Percentiles rank a stretch among this genome's conserved stretches.
These are phyloP conservation scores for Phocides pigmalion DNA, from an alignment of 1,140 invertebrate genomes.

Conservation along the genomic window DNA sequence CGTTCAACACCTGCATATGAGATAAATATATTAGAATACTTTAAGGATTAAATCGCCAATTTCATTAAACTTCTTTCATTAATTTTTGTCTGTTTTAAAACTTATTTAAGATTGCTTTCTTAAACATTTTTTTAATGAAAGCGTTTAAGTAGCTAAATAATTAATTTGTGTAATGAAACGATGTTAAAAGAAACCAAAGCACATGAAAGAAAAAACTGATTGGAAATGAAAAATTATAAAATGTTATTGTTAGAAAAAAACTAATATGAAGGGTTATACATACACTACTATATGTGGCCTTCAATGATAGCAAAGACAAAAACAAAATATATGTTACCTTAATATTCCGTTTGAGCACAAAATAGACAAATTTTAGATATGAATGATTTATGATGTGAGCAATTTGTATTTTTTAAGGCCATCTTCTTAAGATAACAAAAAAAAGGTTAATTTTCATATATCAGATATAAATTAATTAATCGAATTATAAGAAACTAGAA, in stretches of 20 bases:
- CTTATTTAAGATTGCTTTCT: too few relatives aligned
- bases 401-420: slow-evolving; percentile 26
- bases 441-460: background rate
- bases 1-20: slow-evolving; percentile 85
- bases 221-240: background rate
- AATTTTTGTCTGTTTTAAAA: too few relatives aligned
- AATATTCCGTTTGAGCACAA: slow-evolving; percentile 20
- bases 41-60: too few relatives aligned
- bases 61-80: too few relatives aligned
- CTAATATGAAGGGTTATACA: slow-evolving; percentile 29
- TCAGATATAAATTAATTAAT: too few relatives aligned
- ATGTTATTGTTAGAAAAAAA: slow-evolving; percentile 13
- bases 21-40: background rate
- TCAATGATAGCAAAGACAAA: slow-evolving; percentile 33
- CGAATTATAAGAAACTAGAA: too few relatives aligned
- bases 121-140: too few relatives aligned
- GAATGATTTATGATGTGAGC: slow-evolving; percentile 16
- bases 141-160: too few relatives aligned
- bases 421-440: slow-evolving; percentile 5
- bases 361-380: slow-evolving; percentile 12
- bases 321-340: slow-evolving; percentile 31
- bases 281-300: slow-evolving; percentile 35
- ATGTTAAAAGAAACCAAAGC: slow-evolving; percentile 9
- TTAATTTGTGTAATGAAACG: background rate
- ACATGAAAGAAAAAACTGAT: background rate